Percentiles rank a stretch among this genome's conserved stretches.
phyloP scores from a whole-genome alignment of 2,888 invertebrate species.

The Amphipoea lucens region DNA sequence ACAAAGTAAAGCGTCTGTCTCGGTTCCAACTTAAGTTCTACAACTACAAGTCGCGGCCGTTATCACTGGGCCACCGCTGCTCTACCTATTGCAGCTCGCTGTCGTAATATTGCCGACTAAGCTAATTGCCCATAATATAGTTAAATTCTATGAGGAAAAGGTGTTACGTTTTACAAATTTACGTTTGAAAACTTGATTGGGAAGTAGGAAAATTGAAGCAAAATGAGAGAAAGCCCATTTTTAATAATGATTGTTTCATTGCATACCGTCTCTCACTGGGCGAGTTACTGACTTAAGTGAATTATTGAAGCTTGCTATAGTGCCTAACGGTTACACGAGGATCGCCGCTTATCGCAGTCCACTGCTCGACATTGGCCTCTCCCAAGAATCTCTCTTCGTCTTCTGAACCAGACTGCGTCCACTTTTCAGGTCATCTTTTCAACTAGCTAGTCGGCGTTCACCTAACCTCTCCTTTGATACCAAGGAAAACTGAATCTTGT shows the following conservation, averaged over 20 bases:
- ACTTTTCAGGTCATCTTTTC: background rate
- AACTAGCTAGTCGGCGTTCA: background rate
- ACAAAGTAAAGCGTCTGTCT: background rate
- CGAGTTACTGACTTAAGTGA: background rate
- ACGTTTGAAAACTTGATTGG: background rate
- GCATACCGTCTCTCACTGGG: background rate
- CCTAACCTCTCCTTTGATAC: background rate
- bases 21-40: background rate
- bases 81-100: background rate
- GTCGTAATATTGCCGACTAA: background rate
- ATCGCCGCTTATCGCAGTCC: background rate
- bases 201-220: background rate
- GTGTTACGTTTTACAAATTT: background rate
- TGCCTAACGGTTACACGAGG: background rate
- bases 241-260: background rate
- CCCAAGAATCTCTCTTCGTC: background rate
- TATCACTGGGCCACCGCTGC: background rate
- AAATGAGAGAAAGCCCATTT: too few species aligned
- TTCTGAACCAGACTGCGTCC: background rate
- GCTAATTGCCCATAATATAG: background rate
- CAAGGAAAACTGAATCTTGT: background rate
- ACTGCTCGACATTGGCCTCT: background rate
- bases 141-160: background rate
- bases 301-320: background rate
- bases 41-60: background rate